Base-by-base conservation (phyloP, 2,113 vertebrate genomes). In the Crocuta crocuta region DNA sequence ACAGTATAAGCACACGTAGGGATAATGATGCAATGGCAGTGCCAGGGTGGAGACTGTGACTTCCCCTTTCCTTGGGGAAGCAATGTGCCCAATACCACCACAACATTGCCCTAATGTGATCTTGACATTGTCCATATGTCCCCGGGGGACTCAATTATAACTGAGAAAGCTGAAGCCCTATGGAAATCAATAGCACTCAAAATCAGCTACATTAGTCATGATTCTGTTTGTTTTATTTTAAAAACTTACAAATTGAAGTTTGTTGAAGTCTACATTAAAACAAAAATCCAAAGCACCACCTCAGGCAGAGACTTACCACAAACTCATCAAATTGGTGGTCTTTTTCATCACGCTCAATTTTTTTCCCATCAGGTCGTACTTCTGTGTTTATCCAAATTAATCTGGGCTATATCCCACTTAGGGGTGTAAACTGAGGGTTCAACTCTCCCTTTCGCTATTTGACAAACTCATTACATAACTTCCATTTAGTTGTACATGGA, bases 11-110 rank as follows among this genome's bases (percentile, higher is more conserved):
- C 35, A 10, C 45, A 13, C 50, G 5, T 2, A 0, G 4, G 2
- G 21, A 33, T 1, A 21, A 10, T 1, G 39, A 48, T 0, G 4
- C 26, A 81, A 9, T 4, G 21, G 31, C 11, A 33, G 3, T 2
- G 2, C 0, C 1, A 28, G 2, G 16, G 2, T 0, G 4, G 31
- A 12, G 8, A 1, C 10, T 1, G 2, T 1, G 13, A 70, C 35
- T 63, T 73, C n/a, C 73, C 12, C 35, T n/a, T 13, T 68, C 63
- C 33, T 63, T 5, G 0, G 7, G 50, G 61, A 58, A 17, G 53
- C 28, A 13, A 15, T 0, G 1, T 31, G 31, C 43, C 10, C 17
- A 0, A 58, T 17, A 17, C 3, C 15, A n/a, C 45, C 71, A 78
- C 70, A 35, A 39, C 16, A 16, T 26, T 33, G 28, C 4, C 71